Conservation (phyloP, 37 sponge, comb jelly and placozoan species). For the Axinella damicornis region DNA sequence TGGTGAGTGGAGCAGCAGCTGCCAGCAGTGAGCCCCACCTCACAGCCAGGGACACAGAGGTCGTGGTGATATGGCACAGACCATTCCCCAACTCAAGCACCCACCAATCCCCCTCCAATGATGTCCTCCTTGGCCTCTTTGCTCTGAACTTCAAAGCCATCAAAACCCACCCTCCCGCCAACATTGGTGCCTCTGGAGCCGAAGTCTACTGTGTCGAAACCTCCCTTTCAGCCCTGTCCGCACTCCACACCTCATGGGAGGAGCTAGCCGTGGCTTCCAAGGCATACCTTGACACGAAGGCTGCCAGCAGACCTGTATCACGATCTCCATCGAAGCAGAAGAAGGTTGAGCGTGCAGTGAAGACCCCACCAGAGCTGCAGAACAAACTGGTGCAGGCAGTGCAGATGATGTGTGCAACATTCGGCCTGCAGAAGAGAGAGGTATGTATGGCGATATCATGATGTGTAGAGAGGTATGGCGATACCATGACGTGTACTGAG, state of each 20-base stretch:
- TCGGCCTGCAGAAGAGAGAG: slow-evolving; percentile 3
- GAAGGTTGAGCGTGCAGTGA: neutral
- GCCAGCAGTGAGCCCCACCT: slow-evolving; percentile 16
- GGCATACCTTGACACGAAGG: neutral
- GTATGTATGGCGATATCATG: neutral
- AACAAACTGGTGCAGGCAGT: neutral
- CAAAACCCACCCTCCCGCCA: neutral
- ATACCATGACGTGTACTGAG: too few species aligned
- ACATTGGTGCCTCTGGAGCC: neutral
- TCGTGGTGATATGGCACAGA: slow-evolving; percentile 46
- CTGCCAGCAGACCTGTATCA: slow-evolving; percentile 28
- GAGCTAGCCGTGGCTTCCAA: slow-evolving; percentile 17
- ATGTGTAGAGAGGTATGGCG: neutral
- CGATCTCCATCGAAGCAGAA: slow-evolving; percentile 47
- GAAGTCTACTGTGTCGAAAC: slow-evolving; percentile 16
- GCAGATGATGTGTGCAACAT: neutral
- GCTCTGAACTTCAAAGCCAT: slow-evolving; percentile 31
- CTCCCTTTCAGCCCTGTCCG: neutral
- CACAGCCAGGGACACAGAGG: slow-evolving; percentile 43
- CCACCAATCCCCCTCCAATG: neutral
- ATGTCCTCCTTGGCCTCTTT: slow-evolving; percentile 27
- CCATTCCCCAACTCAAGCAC: slow-evolving; percentile 21
- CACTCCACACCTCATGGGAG: slow-evolving; percentile 24
- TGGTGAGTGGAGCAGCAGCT: too few species aligned
- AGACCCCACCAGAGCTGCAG: slow-evolving; percentile 11